These are phyloP conservation scores for Drosophila paramelanica DNA, from an alignment of 2,888 invertebrate species.

Conservation along the genomic window DNA sequence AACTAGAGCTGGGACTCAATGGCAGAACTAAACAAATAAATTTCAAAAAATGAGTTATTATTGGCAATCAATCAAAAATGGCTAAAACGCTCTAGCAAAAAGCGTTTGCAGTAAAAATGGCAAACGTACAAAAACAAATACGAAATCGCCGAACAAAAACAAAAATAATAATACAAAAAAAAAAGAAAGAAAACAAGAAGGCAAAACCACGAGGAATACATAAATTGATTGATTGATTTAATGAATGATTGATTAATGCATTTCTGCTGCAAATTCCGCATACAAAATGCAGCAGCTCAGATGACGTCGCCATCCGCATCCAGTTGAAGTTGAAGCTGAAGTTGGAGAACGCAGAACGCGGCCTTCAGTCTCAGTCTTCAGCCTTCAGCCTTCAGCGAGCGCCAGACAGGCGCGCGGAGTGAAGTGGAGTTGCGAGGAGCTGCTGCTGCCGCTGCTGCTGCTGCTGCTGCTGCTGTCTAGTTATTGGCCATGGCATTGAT, in stretches of 20 bases:
- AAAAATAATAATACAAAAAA: constrained; percentile 9
- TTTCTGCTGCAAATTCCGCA: constrained; percentile 80
- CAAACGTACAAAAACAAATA: constrained; percentile 46
- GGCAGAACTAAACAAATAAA: constrained; percentile 56
- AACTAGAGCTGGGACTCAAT: neutral
- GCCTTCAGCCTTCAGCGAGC: constrained; percentile 34
- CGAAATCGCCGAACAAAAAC: constrained; percentile 15
- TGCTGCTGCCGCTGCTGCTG: constrained; percentile 21
- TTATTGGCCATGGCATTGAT: constrained; percentile 60
- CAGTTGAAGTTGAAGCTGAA: neutral
- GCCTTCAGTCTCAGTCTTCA: constrained; percentile 66
- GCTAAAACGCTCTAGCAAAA: constrained; percentile 49
- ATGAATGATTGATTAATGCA: constrained; percentile 83
- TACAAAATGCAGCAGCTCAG: constrained; percentile 69
- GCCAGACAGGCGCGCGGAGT: constrained; percentile 77
- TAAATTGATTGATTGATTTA: constrained; percentile 81
- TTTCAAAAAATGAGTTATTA: constrained; percentile 75
- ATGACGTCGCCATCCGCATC: constrained; percentile 25
- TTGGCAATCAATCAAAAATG: constrained; percentile 76
- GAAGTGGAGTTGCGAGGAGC: constrained; percentile 27
- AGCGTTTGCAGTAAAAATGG: constrained; percentile 44
- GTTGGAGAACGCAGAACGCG: constrained; percentile 48
- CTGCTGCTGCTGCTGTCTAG: constrained; percentile 42
- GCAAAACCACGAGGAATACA: constrained; percentile 59
- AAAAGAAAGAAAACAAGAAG: constrained; percentile 10